Base-by-base conservation (phyloP, 2,113 vertebrate species). In the Okapia johnstoni region DNA sequence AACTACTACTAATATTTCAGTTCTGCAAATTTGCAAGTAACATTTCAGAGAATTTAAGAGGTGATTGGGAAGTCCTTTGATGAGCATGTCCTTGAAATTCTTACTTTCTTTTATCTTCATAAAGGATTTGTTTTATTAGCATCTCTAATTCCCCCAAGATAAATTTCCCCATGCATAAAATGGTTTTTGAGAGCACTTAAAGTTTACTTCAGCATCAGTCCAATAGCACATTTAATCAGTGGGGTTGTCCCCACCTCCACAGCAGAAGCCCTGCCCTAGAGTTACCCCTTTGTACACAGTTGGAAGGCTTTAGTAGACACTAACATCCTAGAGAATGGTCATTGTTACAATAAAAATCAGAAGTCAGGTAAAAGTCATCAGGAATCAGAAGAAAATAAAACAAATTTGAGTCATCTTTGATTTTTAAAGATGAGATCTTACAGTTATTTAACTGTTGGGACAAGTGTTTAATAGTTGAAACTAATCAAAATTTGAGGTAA, bases 51-150 rank as follows among this genome's bases (percentile, higher is more conserved):
- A 96, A 92, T 94, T 57, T 26, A 96, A 79, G 52, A 97, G 80
- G 94, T 89, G 88, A 96, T 97, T 97, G 1, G 0, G 95, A 85
- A 95, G 81, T 91, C 93, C 77, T 98, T 97, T 96, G 85, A 97
- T 93, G 96, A 97, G 79, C 94, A 96, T 97, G 93, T 92, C 96
- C 96, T 96, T 97, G 93, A 92, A 96, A 86, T 97, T 92, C 9
- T 36, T 61, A 97, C 95, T 57, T 84, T 57, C 17, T 94, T 87
- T 96, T 93, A 77, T 3, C 87, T 97, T 95, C 66, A 17, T 95
- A 92, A 96, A 94, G 43, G 57, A 80, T 98, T 97, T 97, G 80
- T 97, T 97, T 97, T 93, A 96, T 97, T 98, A 97, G 94, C 90
- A 96, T 93, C 61, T 93, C 77, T 28, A 52, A 1, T 95, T 94